These are phyloP conservation scores for Drosophila mayri DNA, from an alignment of 1,140 invertebrate species.

Conservation along the genomic window DNA sequence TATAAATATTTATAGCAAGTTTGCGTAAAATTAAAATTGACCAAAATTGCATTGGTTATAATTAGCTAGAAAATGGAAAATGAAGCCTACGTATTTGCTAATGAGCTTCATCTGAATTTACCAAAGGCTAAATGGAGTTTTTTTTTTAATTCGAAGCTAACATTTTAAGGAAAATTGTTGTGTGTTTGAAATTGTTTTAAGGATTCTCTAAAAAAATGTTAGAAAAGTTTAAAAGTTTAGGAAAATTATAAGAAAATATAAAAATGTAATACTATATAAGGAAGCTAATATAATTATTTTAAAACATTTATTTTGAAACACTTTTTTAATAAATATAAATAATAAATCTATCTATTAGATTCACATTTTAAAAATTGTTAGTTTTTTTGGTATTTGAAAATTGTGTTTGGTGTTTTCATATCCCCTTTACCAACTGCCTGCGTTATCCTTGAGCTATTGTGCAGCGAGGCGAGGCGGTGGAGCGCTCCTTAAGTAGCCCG, in stretches of 20 bases:
- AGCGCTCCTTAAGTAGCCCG: conserved; percentile 65
- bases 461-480: conserved; percentile 44
- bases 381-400: no score
- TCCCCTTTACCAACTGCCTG: background rate
- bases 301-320: background rate
- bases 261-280: background rate
- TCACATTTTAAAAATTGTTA: no score
- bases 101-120: background rate
- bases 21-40: background rate
- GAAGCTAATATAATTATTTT: background rate
- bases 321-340: no score
- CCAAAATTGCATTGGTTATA: background rate
- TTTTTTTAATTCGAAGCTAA: background rate
- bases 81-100: background rate
- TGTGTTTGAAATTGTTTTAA: no score
- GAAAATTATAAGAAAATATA: background rate
- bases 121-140: background rate
- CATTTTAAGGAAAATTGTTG: background rate
- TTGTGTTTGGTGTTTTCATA: conserved; percentile 8
- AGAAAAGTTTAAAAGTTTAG: background rate
- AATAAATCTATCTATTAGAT: no score
- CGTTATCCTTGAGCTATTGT: conserved; percentile 38
- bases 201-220: background rate
- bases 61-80: background rate
- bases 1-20: conserved; percentile 18